These are phyloP conservation scores for Anolis carolinensis DNA, from an alignment of 2,113 vertebrate genomes.

Conservation along the genomic window DNA sequence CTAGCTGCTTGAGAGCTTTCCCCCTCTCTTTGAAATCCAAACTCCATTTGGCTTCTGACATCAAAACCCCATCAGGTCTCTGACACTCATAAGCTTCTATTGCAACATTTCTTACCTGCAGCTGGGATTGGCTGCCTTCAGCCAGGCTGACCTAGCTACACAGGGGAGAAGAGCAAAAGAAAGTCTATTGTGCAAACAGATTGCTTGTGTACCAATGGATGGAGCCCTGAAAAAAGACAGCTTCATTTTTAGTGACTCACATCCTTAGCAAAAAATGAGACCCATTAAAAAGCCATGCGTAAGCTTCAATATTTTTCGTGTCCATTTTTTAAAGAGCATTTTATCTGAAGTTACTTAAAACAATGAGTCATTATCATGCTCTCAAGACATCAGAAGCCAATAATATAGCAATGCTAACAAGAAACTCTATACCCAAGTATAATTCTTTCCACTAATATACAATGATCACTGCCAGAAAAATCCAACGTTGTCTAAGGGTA, in stretches of 20 bases:
- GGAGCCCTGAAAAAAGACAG: not conserved
- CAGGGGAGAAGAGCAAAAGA: not conserved
- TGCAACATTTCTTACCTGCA: no score
- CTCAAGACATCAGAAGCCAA: not conserved
- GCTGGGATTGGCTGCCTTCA: no score
- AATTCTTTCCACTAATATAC: not conserved
- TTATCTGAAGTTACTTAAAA: not conserved
- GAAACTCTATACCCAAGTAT: not conserved
- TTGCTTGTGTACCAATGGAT: not conserved
- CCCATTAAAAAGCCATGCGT: not conserved
- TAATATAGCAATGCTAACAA: not conserved
- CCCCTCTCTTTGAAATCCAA: no score
- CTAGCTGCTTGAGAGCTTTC: no score
- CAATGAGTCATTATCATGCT: slow-evolving; percentile 12
- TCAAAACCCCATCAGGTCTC: no score
- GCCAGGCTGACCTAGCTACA: no score
- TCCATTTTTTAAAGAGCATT: not conserved
- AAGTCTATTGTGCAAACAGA: not conserved
- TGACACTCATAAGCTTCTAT: no score
- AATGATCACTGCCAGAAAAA: not conserved
- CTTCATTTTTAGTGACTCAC: not conserved
- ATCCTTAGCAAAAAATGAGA: no score
- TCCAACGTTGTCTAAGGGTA: not conserved
- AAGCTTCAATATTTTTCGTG: not conserved
- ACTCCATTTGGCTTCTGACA: no score